Evolutionary conservation across 2,113 vertebrate species (phyloP), one percentile per base, ranked within the genome.

Genomic region (Sinocyclocheilus rhinocerous): DNA sequence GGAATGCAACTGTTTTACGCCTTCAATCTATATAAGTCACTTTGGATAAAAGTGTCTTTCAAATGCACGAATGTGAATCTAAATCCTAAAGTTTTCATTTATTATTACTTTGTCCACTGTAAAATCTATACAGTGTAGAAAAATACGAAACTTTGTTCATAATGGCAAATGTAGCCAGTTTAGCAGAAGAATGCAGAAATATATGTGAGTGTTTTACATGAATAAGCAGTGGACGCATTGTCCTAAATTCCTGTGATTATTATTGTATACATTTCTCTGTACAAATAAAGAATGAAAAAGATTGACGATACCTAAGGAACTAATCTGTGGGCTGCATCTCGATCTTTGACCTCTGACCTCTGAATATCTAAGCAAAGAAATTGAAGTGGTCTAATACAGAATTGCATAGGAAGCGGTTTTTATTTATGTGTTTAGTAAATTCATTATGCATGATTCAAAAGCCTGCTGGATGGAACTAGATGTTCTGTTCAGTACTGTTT

Each of bases 381-480:
- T 9, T 70, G 7, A 9, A 36, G 29, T 39, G 67, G 12, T 67
- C 24, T 67, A 29, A 55, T 55, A 55, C 2, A 18, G 16, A 55
- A 50, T 50, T 50, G 48, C 48, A 50, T 4, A 52, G 50, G 50
- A 52, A 16, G 6, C 2, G 6, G 52, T 55, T 55, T 55, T 55
- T 55, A 55, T 69, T 0, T 70, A 4, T 57, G 36, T 13, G 52
- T 70, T 70, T 3, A 13, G 36, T 16, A 55, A 70, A 22, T 52
- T 83, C 24, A 70, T 52, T 83, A 82, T 52, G 26, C 45, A 69
- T 52, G 26, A 55, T 72, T 26, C 13, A 36, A 33, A 36, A 70
- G 67, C 29, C 26, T 70, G 67, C 7, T 18, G 29, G 29, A 69
- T 36, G 61, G 59, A 10, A 63, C 61, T 63, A 24, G 10, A 63